phyloP scores from a whole-genome alignment of 2,888 invertebrate species.

The Strigamia maritima region DNA sequence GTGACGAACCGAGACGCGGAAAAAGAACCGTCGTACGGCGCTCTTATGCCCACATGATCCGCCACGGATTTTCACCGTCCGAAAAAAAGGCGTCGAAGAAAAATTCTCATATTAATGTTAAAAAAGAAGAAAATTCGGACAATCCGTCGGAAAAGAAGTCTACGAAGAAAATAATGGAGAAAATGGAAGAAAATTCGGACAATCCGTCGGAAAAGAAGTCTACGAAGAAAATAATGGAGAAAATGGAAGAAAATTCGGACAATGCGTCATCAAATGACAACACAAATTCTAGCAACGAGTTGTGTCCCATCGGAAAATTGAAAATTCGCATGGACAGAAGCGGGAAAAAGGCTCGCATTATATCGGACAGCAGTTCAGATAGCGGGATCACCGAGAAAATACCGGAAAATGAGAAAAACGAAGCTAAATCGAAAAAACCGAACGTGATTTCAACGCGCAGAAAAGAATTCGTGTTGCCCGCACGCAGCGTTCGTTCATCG shows the following conservation, averaged over 20 bases:
- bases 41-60: slow-evolving; percentile 38
- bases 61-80: slow-evolving; percentile 29
- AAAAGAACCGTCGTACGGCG: slow-evolving; percentile 31
- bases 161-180: background rate
- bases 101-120: background rate
- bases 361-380: background rate
- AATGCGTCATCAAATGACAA: background rate
- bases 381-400: background rate
- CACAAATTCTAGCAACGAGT: background rate
- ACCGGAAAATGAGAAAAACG: background rate
- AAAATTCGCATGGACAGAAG: slow-evolving; percentile 30
- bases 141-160: background rate
- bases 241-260: background rate
- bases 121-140: too few relatives aligned
- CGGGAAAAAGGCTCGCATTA: slow-evolving; percentile 28
- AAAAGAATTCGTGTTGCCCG: slow-evolving; percentile 66
- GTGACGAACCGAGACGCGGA: background rate
- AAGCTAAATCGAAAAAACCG: background rate
- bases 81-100: background rate
- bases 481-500: slow-evolving; percentile 78
- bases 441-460: background rate
- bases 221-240: background rate
- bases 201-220: background rate
- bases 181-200: too few relatives aligned
- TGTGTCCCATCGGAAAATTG: slow-evolving; percentile 21